These are phyloP conservation scores for Limnephilus rhombicus DNA, from an alignment of 2,888 invertebrate genomes.

Conservation along the genomic window DNA sequence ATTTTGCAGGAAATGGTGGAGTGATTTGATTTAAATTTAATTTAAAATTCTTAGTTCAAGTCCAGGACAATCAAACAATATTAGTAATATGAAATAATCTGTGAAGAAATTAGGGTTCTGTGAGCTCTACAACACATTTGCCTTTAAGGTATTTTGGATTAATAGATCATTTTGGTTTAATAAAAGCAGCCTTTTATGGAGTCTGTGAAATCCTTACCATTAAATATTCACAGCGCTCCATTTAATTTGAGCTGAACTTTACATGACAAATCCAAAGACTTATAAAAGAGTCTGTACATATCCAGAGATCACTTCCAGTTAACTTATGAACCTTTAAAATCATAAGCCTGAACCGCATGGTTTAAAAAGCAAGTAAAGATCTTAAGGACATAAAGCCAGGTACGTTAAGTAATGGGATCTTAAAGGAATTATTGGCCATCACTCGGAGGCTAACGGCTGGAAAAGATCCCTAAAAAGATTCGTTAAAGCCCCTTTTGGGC, in stretches of 20 bases:
- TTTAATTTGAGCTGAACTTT: background rate
- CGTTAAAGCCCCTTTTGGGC: slow-evolving; percentile 24
- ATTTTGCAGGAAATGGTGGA: no score
- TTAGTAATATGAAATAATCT: no score
- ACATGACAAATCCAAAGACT: background rate
- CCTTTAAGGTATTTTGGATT: no score
- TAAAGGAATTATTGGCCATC: slow-evolving; percentile 41
- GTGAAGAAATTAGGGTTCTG: no score
- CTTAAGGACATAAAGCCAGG: background rate
- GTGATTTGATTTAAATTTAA: no score
- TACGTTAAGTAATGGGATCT: slow-evolving; percentile 27
- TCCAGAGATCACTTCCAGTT: background rate
- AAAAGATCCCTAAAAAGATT: slow-evolving; percentile 29
- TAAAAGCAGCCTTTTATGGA: background rate
- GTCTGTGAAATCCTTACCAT: background rate
- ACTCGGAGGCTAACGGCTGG: slow-evolving; percentile 39
- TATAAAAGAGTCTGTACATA: background rate
- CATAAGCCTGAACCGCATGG: background rate
- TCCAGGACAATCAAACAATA: no score
- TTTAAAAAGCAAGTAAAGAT: background rate
- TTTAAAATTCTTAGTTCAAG: no score
- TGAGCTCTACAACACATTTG: no score
- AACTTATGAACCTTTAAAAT: background rate
- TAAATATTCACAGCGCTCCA: background rate
- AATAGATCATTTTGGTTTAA: background rate